These are phyloP conservation scores for Spheniscus mendiculus DNA, from an alignment of 2,113 vertebrate genomes.

Conservation along the genomic window DNA sequence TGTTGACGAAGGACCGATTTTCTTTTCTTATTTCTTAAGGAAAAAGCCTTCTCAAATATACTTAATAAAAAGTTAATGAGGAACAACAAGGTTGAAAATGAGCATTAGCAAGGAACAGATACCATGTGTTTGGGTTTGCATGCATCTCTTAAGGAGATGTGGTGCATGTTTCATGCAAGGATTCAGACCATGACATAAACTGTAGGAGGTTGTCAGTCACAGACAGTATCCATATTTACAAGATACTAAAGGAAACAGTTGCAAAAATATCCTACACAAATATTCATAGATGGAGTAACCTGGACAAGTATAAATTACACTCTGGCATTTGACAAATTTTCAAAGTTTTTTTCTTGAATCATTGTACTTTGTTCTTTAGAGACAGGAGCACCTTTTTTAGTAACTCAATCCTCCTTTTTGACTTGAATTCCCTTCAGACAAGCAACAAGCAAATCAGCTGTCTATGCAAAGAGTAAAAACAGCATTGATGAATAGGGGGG, in stretches of 20 bases:
- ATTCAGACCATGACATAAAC: constrained; percentile 13
- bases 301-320: neutral
- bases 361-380: constrained; percentile 51
- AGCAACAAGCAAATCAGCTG: constrained; percentile 55
- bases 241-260: neutral
- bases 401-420: constrained; percentile 38
- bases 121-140: neutral
- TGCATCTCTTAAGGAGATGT: neutral
- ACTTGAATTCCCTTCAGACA: constrained; percentile 53
- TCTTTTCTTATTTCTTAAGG: neutral
- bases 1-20: neutral
- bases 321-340: neutral
- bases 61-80: constrained; percentile 28
- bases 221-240: neutral
- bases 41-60: constrained; percentile 26
- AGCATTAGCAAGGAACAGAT: neutral
- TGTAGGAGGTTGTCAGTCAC: neutral
- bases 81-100: constrained; percentile 3
- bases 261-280: constrained; percentile 14
- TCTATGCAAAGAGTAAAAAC: constrained; percentile 44
- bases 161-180: neutral
- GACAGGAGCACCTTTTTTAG: constrained; percentile 50
- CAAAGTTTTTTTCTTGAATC: neutral
- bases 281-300: neutral
- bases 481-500: constrained; percentile 30